Evolutionary conservation across 2,113 vertebrate species (phyloP).

Genomic region (Sorex araneus): DNA sequence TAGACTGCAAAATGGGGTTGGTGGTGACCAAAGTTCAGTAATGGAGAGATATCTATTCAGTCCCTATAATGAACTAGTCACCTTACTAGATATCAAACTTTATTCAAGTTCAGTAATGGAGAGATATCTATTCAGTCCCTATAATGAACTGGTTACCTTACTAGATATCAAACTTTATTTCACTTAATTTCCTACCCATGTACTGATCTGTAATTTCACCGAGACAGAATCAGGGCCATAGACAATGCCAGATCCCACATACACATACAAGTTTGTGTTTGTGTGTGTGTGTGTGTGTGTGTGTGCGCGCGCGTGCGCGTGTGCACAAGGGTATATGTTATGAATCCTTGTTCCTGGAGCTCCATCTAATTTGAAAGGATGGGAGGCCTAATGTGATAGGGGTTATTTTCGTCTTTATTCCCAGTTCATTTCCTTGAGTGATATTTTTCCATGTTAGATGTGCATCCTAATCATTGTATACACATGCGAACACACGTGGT

Average conservation of each 20-base stretch:
- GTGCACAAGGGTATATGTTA: not conserved
- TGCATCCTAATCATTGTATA: not conserved
- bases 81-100: not conserved
- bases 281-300: not conserved
- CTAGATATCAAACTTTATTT: not conserved
- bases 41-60: not conserved
- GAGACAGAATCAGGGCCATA: not conserved
- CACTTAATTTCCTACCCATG: not conserved
- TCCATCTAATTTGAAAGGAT: not conserved
- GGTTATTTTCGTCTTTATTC: constrained; percentile 16
- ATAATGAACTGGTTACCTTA: not conserved
- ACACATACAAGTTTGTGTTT: no score
- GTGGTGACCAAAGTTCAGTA: not conserved
- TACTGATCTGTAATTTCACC: not conserved
- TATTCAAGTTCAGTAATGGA: not conserved
- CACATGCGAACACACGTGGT: not conserved
- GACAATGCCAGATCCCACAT: not conserved
- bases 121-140: not conserved
- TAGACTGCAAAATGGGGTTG: not conserved
- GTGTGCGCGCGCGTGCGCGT: fast-evolving
- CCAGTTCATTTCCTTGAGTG: not conserved
- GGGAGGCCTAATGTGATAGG: not conserved
- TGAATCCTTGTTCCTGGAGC: not conserved
- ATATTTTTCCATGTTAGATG: not conserved
- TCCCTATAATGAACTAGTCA: not conserved